Conservation (phyloP, 2,113 vertebrate genomes). For the Barnardius zonarius region DNA sequence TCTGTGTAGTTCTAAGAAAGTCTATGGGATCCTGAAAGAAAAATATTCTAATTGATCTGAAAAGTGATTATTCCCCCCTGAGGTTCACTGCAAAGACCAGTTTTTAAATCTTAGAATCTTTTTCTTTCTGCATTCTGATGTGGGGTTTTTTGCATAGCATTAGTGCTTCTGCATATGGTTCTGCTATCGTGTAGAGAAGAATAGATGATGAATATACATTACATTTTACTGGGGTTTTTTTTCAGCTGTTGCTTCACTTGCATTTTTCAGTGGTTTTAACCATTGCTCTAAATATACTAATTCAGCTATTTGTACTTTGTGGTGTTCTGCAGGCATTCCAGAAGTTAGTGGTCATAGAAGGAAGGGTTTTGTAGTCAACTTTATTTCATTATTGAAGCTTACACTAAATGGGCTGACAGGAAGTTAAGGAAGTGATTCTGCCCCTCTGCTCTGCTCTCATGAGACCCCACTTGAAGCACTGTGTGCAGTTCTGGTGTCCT, state of each 20-base stretch:
- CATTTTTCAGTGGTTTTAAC: not conserved
- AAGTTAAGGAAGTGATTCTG: not conserved
- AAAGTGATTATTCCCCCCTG: accelerated
- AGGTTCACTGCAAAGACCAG: not conserved
- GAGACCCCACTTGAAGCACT: no score
- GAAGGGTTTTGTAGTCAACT: not conserved
- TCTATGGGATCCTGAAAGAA: not conserved
- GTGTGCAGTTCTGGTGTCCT: no score
- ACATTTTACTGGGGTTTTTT: accelerated
- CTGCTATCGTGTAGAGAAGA: not conserved
- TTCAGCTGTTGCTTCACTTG: not conserved
- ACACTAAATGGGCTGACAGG: not conserved
- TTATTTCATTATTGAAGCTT: not conserved
- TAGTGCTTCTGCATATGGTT: not conserved
- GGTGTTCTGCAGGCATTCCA: not conserved
- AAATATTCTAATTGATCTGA: not conserved
- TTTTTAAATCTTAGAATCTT: not conserved
- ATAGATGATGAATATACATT: not conserved
- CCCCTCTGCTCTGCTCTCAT: no score
- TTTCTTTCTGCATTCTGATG: not conserved
- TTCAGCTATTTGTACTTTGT: not conserved
- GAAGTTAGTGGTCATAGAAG: not conserved
- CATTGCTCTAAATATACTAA: not conserved
- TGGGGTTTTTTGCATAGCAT: not conserved
- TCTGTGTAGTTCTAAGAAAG: not conserved